Percentiles rank a stretch among this genome's conserved stretches.
These are phyloP conservation scores for Denticeps clupeoides DNA, from an alignment of 2,797 vertebrate genomes.

Conservation along the genomic window DNA sequence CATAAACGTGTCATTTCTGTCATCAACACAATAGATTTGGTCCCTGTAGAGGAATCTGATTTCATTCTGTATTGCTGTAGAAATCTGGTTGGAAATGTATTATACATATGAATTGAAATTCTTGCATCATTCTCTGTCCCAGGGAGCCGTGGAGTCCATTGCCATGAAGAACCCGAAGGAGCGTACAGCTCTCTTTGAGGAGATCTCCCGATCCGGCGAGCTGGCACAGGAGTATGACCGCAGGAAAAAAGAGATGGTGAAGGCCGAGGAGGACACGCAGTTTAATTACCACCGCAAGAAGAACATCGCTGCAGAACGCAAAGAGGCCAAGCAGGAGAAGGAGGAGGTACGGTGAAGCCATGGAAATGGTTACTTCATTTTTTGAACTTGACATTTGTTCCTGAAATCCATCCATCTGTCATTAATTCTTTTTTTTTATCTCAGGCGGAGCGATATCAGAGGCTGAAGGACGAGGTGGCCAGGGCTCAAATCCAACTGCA, in stretches of 20 bases:
- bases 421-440: neutral
- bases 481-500: slow-evolving; percentile 88
- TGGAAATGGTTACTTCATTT: no score
- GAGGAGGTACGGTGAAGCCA: slow-evolving; percentile 69
- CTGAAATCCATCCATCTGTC: neutral
- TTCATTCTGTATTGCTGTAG: no score
- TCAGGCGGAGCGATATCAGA: slow-evolving; percentile 89
- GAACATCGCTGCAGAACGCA: slow-evolving; percentile 86
- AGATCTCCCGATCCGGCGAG: slow-evolving; percentile 92
- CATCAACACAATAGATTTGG: no score
- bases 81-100: no score
- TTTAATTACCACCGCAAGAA: slow-evolving; percentile 92
- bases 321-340: slow-evolving; percentile 92
- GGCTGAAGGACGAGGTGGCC: slow-evolving; percentile 88
- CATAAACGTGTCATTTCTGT: no score
- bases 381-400: no score
- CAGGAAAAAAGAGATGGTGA: slow-evolving; percentile 95
- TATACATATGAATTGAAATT: no score
- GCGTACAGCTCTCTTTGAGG: slow-evolving; percentile 85
- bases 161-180: slow-evolving; percentile 90
- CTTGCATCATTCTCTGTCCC: no score
- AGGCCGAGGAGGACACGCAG: no score
- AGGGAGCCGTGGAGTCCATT: slow-evolving; percentile 90
- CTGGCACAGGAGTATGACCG: no score
- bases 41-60: no score